Conservation (phyloP, 2,888 invertebrate species). For the Lissocephala sabroskyi region DNA sequence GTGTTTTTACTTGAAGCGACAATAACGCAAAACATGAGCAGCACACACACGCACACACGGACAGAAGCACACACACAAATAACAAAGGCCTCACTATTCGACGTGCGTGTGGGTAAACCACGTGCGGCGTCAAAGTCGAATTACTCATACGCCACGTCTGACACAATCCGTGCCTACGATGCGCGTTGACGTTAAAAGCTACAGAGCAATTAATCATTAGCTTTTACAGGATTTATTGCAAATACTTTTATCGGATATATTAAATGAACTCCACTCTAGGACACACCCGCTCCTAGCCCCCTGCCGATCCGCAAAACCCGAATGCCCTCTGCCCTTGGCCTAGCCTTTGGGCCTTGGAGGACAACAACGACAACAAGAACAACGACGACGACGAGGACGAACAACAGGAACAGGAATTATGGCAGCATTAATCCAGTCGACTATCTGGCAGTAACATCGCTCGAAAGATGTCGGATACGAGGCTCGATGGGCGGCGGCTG, state of each 20-base stretch:
- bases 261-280: constrained; percentile 55
- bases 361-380: too few relatives aligned
- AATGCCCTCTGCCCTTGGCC: too few relatives aligned
- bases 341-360: too few relatives aligned
- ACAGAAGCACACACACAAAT: constrained; percentile 27
- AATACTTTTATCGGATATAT: constrained; percentile 67
- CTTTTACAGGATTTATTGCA: constrained; percentile 69
- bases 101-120: constrained; percentile 39
- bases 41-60: constrained; percentile 15
- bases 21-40: constrained; percentile 62
- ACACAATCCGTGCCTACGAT: constrained; percentile 60
- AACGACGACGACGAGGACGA: constrained; percentile 1
- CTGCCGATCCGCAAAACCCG: not conserved
- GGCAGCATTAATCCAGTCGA: constrained; percentile 61
- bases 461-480: not conserved
- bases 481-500: too few relatives aligned
- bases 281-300: constrained; percentile 13
- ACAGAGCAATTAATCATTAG: constrained; percentile 68
- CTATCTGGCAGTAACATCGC: constrained; percentile 45
- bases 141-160: constrained; percentile 61
- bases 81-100: constrained; percentile 8
- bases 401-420: constrained; percentile 43
- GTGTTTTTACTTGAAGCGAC: constrained; percentile 66
- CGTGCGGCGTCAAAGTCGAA: constrained; percentile 59
- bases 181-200: constrained; percentile 61